Evolutionary conservation across 2,113 vertebrate genomes (phyloP), one percentile per base, ranked within the genome.

Genomic region (Percina caprodes): DNA sequence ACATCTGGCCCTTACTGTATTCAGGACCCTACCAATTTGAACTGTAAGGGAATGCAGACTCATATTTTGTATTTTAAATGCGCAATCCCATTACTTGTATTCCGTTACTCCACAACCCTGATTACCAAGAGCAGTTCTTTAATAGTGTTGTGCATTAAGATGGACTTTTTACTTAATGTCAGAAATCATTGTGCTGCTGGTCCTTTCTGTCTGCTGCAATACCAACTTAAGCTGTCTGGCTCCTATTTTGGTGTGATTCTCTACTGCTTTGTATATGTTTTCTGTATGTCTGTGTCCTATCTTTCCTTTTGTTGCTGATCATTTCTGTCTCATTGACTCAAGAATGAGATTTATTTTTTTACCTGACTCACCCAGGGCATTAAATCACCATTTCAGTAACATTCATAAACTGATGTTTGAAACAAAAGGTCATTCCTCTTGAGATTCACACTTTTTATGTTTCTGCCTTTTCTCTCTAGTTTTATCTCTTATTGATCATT

Each of bases 291-390:
- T 66, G 24, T 45, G 46, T 48, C 46, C 23, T 70, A 26, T 72
- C 48, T 23, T 21, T 24, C 19, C 48, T 69, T 69, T 73, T 67
- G 42, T 79, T 79, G 80, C 84, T 84, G 81, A 45, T 82, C 79
- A 21, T 83, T 71, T 83, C 55, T 79, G 21, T 79, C 49, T 80
- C n/a, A 42, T 35, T 93, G 83, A 93, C 81, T 92, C 88, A 87
- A 58, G 69, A 80, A 63, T 78, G 69, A 55, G 79, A 84, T 86
- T 83, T 85, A 71, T 52, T 76, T 85, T 55, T 79, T 79, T 60
- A 49, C 4, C 65, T 85, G 77, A 86, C 76, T 86, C 88, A 88
- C 71, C 23, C 24, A 35, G 61, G 23, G 1, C 3, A 6, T 77
- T 85, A 66, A 68, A 83, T 85, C 75, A 55, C 63, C 55, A 72